A percentile compares a stretch with the other conserved stretches of the same genome.
These are phyloP conservation scores for Metaphire vulgaris DNA, from an alignment of 1,140 invertebrate genomes.

Conservation along the genomic window DNA sequence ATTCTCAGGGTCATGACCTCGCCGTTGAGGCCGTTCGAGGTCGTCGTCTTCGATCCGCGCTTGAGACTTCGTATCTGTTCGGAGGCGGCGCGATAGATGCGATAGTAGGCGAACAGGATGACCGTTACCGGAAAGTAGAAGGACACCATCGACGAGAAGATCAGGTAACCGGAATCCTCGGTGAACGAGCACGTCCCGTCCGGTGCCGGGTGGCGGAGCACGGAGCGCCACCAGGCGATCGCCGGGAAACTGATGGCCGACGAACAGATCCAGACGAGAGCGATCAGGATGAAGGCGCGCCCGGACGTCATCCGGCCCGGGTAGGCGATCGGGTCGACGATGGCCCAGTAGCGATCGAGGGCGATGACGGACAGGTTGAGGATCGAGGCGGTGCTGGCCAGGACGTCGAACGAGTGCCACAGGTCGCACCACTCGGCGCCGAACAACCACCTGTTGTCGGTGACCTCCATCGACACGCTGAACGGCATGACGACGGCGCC, in stretches of 20 bases:
- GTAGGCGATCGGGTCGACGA: constrained; percentile 50
- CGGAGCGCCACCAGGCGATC: constrained; percentile 73
- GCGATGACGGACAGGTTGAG: constrained; percentile 53
- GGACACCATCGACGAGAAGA: constrained; percentile 62
- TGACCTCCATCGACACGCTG: constrained; percentile 40
- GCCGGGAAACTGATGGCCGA: constrained; percentile 92
- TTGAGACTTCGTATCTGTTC: constrained; percentile 20
- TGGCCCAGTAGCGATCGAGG: constrained; percentile 54
- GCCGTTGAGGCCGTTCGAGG: constrained; percentile 29
- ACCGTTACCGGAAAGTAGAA: constrained; percentile 31
- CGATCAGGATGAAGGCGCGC: constrained; percentile 82
- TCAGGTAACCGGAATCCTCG: constrained; percentile 79
- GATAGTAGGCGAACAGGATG: constrained; percentile 29
- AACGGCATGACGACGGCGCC: constrained; percentile 52
- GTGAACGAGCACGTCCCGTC: constrained; percentile 61
- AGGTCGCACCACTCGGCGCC: constrained; percentile 47
- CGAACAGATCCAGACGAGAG: constrained; percentile 85
- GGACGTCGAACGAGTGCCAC: constrained; percentile 54
- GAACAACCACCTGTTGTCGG: constrained; percentile 47
- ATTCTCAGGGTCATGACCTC: not conserved
- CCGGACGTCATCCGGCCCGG: constrained; percentile 37
- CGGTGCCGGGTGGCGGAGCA: not conserved
- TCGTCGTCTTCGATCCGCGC: constrained; percentile 53
- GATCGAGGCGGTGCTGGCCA: constrained; percentile 53
- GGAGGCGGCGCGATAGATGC: constrained; percentile 25